These are phyloP conservation scores for Dasyornis broadbenti DNA, from an alignment of 2,113 vertebrate species.

Conservation along the genomic window DNA sequence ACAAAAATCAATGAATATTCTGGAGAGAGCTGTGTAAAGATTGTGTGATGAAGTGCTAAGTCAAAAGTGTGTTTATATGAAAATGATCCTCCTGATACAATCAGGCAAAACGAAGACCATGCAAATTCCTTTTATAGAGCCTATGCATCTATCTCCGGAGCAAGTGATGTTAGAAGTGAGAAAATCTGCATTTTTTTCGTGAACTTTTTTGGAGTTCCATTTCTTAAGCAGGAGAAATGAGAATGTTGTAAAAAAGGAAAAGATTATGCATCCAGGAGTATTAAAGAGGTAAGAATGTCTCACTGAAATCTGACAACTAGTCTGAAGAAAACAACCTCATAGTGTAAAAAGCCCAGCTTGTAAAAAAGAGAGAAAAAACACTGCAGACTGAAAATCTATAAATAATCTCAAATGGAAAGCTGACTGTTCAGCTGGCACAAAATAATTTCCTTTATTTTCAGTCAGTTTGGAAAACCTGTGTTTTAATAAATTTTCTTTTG, in stretches of 20 bases:
- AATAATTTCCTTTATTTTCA: background rate
- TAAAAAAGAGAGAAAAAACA: background rate
- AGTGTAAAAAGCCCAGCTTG: background rate
- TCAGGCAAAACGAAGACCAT: background rate
- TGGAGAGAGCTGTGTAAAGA: background rate
- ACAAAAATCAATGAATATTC: constrained; percentile 33
- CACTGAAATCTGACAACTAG: background rate
- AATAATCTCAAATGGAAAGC: constrained; percentile 21
- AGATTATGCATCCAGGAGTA: background rate
- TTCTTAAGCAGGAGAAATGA: background rate
- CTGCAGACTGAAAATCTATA: background rate
- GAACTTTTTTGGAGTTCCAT: background rate
- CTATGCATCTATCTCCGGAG: background rate
- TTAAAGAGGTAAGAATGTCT: background rate
- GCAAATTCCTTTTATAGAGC: background rate
- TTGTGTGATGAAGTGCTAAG: background rate
- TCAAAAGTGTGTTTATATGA: constrained; percentile 24
- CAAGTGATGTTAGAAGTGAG: background rate
- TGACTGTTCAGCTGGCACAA: background rate
- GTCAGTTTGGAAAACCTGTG: background rate
- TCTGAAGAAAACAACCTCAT: background rate
- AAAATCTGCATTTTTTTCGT: background rate
- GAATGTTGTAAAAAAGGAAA: background rate
- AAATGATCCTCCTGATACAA: background rate
- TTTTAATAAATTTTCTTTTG: background rate